phyloP scores from a whole-genome alignment of 2,113 vertebrate species.

The Octodon degus region DNA sequence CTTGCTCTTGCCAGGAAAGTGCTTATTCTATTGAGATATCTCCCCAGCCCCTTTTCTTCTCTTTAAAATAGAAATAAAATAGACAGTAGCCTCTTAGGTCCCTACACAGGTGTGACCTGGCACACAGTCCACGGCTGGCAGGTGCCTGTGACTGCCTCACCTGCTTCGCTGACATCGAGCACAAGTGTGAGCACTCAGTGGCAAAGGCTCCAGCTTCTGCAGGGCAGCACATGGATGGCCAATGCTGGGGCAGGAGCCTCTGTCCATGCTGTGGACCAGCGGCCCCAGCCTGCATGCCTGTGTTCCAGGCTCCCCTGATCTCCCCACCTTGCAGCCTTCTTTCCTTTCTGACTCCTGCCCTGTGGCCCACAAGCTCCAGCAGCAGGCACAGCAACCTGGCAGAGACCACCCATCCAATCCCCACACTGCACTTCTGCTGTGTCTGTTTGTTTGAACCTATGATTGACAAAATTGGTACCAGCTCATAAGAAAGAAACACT shows the following conservation, averaged over 20 bases:
- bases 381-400: not conserved
- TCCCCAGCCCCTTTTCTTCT: too few species aligned
- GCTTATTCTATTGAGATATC: too few species aligned
- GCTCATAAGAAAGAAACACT: not conserved
- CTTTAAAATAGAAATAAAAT: not conserved
- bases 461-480: not conserved
- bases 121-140: accelerated
- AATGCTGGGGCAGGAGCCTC: not conserved
- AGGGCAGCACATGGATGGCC: not conserved
- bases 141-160: not conserved
- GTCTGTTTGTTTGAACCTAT: not conserved
- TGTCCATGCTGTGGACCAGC: not conserved
- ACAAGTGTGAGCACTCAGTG: not conserved
- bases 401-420: not conserved
- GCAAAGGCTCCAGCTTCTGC: not conserved
- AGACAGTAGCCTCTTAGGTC: not conserved
- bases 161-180: not conserved
- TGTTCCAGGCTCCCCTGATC: not conserved
- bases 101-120: not conserved
- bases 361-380: not conserved
- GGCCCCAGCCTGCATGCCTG: not conserved
- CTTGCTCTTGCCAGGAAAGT: too few species aligned
- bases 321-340: not conserved
- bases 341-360: not conserved
- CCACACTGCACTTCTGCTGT: not conserved